Conservation (phyloP, 2,797 vertebrate genomes). For the Cynodonichthys magdalenae region DNA sequence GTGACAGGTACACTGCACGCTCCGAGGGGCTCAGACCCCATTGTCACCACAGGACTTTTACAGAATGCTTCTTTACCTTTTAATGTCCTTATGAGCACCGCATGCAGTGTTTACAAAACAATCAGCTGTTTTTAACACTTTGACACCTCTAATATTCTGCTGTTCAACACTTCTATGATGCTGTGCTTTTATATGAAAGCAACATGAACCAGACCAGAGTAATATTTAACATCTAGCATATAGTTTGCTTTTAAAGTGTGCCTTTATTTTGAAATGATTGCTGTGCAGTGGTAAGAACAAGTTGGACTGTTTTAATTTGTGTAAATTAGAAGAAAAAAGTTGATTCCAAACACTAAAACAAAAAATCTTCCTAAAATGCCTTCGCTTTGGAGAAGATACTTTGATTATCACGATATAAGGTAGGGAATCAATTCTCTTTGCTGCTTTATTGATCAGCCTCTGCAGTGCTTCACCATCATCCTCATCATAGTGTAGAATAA, state of each 20-base stretch:
- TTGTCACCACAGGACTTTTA: not conserved
- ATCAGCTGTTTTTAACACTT: too few species aligned
- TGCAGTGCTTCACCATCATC: not conserved
- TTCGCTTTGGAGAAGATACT: slow-evolving; percentile 64
- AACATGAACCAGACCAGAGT: not conserved
- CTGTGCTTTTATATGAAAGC: slow-evolving; percentile 2
- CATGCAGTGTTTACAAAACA: too few species aligned
- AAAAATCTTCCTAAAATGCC: slow-evolving; percentile 65
- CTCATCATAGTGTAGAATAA: too few species aligned
- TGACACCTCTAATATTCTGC: not conserved
- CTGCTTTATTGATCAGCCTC: not conserved
- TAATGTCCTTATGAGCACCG: too few species aligned
- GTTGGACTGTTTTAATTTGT: slow-evolving; percentile 6
- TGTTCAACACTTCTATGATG: not conserved
- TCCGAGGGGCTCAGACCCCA: not conserved
- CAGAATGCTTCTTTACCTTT: not conserved
- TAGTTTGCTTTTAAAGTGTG: slow-evolving; percentile 17
- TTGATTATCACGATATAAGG: slow-evolving; percentile 71
- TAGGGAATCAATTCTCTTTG: slow-evolving; percentile 43
- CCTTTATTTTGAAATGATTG: slow-evolving; percentile 12
- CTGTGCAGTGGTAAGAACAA: not conserved
- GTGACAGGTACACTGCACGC: slow-evolving; percentile 86
- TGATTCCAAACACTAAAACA: slow-evolving; percentile 42
- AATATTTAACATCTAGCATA: not conserved
- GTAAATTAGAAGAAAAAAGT: slow-evolving; percentile 10